Percentiles rank a stretch among this genome's conserved stretches.
Conservation (phyloP, 2,888 invertebrate genomes). For the Ypsolopha scabrella region DNA sequence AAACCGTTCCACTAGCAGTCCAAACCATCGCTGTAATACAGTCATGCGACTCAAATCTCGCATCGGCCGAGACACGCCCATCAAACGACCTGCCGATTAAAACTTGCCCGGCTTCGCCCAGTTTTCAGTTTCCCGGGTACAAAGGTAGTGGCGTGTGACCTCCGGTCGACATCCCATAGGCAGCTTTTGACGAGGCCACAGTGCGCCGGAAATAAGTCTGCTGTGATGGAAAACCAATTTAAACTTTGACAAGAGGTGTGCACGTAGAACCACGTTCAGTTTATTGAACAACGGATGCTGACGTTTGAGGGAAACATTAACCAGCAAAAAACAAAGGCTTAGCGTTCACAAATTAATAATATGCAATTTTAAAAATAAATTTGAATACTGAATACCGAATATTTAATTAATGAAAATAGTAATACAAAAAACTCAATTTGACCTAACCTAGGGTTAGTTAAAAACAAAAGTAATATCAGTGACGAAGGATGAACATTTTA, state of each 20-base stretch:
- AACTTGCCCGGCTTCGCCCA: not conserved
- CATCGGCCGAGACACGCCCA: not conserved
- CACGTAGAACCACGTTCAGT: not conserved
- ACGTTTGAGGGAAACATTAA: too few relatives aligned
- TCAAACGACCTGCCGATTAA: not conserved
- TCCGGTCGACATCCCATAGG: not conserved
- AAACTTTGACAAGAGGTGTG: slow-evolving; percentile 4
- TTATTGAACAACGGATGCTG: too few relatives aligned
- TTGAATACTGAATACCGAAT: too few relatives aligned
- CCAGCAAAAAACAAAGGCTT: too few relatives aligned
- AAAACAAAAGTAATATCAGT: too few relatives aligned
- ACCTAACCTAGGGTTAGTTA: too few relatives aligned
- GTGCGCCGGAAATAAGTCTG: slow-evolving; percentile 1
- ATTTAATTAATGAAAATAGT: too few relatives aligned
- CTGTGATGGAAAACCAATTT: slow-evolving; percentile 5
- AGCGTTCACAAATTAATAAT: too few relatives aligned
- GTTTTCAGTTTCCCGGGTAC: not conserved
- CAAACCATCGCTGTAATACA: not conserved
- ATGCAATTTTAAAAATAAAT: too few relatives aligned
- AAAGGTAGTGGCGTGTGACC: not conserved
- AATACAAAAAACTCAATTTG: too few relatives aligned
- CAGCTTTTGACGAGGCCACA: slow-evolving; percentile 3
- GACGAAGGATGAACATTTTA: too few relatives aligned
- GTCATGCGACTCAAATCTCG: not conserved
- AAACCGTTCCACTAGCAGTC: not conserved